These are phyloP conservation scores for Pachyrhynchus sulphureomaculatus DNA, from an alignment of 1,140 invertebrate genomes.

Conservation along the genomic window DNA sequence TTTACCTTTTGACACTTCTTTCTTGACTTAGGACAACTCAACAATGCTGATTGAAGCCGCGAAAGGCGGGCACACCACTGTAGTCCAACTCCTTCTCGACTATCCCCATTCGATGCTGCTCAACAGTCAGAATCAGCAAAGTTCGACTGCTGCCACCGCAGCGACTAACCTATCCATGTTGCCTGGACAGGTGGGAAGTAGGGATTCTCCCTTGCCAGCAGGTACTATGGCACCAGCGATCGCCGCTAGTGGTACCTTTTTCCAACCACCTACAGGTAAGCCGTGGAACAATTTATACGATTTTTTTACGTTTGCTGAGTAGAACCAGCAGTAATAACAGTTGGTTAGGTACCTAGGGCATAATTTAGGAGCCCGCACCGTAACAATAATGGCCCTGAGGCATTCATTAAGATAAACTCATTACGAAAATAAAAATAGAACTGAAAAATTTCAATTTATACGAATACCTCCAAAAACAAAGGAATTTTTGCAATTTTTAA, in stretches of 20 bases:
- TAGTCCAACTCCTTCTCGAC: slow-evolving; percentile 92
- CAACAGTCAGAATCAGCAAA: slow-evolving; percentile 49
- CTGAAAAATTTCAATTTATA: no score
- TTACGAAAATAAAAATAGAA: no score
- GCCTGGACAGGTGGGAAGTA: slow-evolving; percentile 43
- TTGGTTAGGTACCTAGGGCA: no score
- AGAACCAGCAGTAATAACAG: no score
- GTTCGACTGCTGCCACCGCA: slow-evolving; percentile 38
- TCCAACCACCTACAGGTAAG: slow-evolving; percentile 49
- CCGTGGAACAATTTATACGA: not conserved
- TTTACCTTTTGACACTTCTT: not conserved
- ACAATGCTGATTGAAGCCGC: slow-evolving; percentile 98
- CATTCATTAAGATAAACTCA: no score
- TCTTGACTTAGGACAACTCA: slow-evolving; percentile 82
- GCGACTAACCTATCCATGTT: slow-evolving; percentile 47
- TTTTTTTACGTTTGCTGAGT: slow-evolving; percentile 1
- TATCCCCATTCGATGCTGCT: slow-evolving; percentile 80
- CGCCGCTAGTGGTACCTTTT: slow-evolving; percentile 49
- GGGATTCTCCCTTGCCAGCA: slow-evolving; percentile 39
- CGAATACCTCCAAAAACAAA: no score
- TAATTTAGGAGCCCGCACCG: no score
- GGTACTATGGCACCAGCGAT: slow-evolving; percentile 43
- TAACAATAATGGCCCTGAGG: no score
- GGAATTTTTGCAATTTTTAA: no score
- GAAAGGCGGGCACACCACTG: slow-evolving; percentile 93